Evolutionary conservation across 2,113 vertebrate genomes (phyloP), one percentile per base, ranked within the genome.

Genomic region (Pelvicachromis taeniatus): DNA sequence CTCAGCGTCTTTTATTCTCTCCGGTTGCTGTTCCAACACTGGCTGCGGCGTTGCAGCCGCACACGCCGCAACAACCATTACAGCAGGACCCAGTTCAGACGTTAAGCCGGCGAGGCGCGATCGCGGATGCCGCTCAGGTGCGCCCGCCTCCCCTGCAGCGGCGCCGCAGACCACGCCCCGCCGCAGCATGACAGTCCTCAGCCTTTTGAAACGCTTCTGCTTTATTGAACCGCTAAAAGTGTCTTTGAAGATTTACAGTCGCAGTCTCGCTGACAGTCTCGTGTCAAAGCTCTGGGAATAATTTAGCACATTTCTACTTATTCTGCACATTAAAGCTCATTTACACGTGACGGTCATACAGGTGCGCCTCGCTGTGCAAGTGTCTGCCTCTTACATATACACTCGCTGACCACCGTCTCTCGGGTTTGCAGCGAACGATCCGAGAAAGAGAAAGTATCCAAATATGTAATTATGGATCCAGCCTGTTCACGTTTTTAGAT

Each of bases 241-340:
- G 33, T 86, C 87, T 89, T 89, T 93, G 88, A 92, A 87, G 87
- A 88, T 90, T 85, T 77, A 54, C 83, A 59, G 42, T 58, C 31
- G 9, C 58, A 29, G 42, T 77, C 68, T 82, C 45, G 58, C 75
- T 65, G 77, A 56, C 85, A 78, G 82, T 83, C 45, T 78, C 63
- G 12, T 68, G 56, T 86, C 75, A 87, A 87, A 59, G 85, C 50
- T 77, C 80, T 26, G 16, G 77, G 68, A 65, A 53, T 89, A 86
- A 77, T 80, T 80, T 68, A n/a, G n/a, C n/a, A n/a, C n/a, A n/a
- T n/a, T n/a, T n/a, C n/a, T n/a, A n/a, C n/a, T n/a, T n/a, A n/a
- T n/a, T n/a, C n/a, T n/a, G n/a, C n/a, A n/a, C n/a, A n/a, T n/a
- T n/a, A n/a, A n/a, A n/a, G n/a, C n/a, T n/a, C 16, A 82, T 23